Base-by-base conservation (phyloP, 2,888 invertebrate genomes). In the Unio delphinus region DNA sequence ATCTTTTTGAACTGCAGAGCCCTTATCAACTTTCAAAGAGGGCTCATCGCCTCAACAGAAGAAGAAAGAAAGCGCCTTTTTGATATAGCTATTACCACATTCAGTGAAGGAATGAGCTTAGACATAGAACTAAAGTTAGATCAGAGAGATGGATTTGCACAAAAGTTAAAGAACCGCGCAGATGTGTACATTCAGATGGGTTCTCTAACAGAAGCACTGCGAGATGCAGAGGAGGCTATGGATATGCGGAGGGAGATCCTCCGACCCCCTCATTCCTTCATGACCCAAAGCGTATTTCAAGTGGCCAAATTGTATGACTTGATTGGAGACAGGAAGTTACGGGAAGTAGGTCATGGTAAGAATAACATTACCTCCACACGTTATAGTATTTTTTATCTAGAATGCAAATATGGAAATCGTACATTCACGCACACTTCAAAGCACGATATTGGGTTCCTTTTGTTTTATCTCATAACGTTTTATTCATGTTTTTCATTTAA, bases 221-320 rank as follows among this genome's bases (percentile, higher is more conserved):
- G 57, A 7, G 68, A 69, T 56, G 74, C 77, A 8, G 64, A 71
- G 15, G 55, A 34, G 34, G 69, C 69, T 11, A 54, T 66, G 54
- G 65, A 70, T 54, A 69, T 64, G n/a, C 60, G 77, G 54, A 67
- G 74, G 6, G 65, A 57, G 18, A 71, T 75, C 20, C 34, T 77
- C 30, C 73, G 75, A 30, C 75, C 72, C 3, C 77, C 77, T 23
- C 77, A 77, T 58, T 64, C 69, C 34, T 65, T 73, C 45, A 73
- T 67, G 45, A 73, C 73, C 4, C 72, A 75, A 55, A 75, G 75
- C 58, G 75, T 75, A 3, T 68, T 75, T 61, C 77, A 73, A 61
- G 66, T 77, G 26, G 75, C 69, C 6, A 71, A 62, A 57, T 62
- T 77, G 15, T 75, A 72, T 26, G 66, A 72, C 67, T n/a, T 77